Conservation (phyloP, 1,140 invertebrate species). For the Eufriesea mexicana region DNA sequence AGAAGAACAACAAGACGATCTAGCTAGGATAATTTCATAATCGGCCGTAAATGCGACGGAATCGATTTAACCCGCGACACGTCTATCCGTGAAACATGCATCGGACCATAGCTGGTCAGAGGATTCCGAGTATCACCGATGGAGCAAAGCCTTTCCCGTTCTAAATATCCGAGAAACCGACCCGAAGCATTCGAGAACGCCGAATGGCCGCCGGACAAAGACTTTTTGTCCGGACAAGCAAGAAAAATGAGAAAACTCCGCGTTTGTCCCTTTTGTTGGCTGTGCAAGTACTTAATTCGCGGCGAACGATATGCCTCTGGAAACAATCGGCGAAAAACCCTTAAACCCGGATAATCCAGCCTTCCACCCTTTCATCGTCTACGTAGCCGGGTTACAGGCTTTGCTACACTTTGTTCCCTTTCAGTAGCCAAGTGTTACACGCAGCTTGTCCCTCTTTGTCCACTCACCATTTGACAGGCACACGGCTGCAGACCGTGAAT, state of each 20-base stretch:
- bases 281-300: neutral
- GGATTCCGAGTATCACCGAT: neutral
- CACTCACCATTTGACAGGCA: slow-evolving; percentile 82
- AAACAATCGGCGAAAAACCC: neutral
- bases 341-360: slow-evolving; percentile 5
- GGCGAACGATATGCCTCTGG: neutral
- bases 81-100: neutral
- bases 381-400: neutral
- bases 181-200: neutral
- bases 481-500: slow-evolving; percentile 86
- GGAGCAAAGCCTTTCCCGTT: neutral
- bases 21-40: neutral
- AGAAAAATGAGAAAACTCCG: neutral
- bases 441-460: neutral
- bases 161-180: neutral
- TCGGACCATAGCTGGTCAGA: neutral
- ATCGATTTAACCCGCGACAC: neutral
- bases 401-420: neutral
- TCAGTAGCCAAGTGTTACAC: neutral
- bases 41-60: neutral
- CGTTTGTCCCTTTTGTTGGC: neutral
- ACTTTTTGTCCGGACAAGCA: neutral
- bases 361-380: neutral
- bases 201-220: neutral
- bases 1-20: neutral